phyloP scores from a whole-genome alignment of 2,888 invertebrate species.

The Tipula helvola region DNA sequence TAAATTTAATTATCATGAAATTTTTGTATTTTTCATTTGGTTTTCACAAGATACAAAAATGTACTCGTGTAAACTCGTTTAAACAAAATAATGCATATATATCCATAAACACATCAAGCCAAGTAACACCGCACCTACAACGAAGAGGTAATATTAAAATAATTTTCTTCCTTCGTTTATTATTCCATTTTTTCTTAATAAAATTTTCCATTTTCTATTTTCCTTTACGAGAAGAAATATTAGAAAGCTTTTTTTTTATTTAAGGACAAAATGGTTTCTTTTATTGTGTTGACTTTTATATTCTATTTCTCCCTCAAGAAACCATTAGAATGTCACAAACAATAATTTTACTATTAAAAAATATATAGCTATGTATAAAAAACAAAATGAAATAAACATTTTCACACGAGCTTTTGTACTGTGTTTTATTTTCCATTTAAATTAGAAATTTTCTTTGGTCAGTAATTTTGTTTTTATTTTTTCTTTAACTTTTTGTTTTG shows the following conservation, averaged over 20 bases:
- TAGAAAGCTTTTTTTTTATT: neutral
- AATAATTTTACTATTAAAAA: neutral
- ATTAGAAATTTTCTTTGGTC: neutral
- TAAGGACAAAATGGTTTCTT: neutral
- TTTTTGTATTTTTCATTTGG: neutral
- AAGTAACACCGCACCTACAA: neutral
- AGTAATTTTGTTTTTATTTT: neutral
- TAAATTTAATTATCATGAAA: neutral
- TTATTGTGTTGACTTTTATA: neutral
- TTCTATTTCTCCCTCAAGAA: neutral
- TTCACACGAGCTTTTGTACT: neutral
- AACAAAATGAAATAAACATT: neutral
- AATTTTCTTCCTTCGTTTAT: neutral
- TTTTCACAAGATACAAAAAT: too few species aligned
- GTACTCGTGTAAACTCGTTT: too few species aligned
- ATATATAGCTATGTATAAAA: neutral
- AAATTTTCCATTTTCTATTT: neutral
- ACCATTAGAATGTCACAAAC: neutral
- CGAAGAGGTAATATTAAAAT: neutral
- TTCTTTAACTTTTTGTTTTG: neutral
- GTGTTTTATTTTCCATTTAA: neutral
- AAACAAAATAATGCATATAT: neutral
- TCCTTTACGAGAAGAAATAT: neutral
- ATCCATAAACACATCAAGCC: neutral
- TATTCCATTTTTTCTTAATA: neutral